A percentile compares a stretch with the other conserved stretches of the same genome.
These are phyloP conservation scores for Sturmia bella DNA, from an alignment of 2,888 invertebrate genomes.

Conservation along the genomic window DNA sequence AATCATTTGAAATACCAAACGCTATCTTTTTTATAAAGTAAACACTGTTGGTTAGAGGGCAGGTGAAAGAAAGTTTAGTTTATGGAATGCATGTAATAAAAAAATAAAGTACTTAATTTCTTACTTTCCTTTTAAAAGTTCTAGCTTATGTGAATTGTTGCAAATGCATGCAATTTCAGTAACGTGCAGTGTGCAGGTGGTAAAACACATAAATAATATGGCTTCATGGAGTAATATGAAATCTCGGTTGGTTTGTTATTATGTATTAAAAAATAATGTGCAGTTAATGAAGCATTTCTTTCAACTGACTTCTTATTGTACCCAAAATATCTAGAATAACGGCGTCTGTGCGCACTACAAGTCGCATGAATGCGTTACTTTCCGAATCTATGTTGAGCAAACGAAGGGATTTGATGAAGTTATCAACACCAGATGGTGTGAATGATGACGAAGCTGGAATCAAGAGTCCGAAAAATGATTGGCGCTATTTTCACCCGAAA, in stretches of 20 bases:
- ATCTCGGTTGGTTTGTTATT: constrained; percentile 74
- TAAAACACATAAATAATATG: constrained; percentile 69
- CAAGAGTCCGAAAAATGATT: constrained; percentile 76
- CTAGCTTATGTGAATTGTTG: constrained; percentile 63
- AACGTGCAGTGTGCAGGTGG: constrained; percentile 58
- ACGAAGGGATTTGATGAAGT: constrained; percentile 74
- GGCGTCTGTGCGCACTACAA: constrained; percentile 81
- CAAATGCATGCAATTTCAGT: constrained; percentile 70
- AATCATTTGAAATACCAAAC: background rate
- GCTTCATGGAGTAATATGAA: constrained; percentile 78
- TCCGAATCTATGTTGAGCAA: constrained; percentile 79
- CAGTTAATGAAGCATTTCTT: background rate
- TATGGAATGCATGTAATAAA: constrained; percentile 23
- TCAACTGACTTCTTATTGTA: constrained; percentile 2
- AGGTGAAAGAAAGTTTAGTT: constrained; percentile 37
- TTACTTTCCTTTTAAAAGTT: constrained; percentile 36
- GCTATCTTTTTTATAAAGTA: background rate
- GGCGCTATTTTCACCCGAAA: constrained; percentile 78
- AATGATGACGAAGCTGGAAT: constrained; percentile 69
- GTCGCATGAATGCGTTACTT: constrained; percentile 81
- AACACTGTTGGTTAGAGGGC: constrained; percentile 48
- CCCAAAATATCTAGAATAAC: constrained; percentile 80
- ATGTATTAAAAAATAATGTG: background rate
- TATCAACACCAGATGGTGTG: constrained; percentile 63
- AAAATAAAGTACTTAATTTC: constrained; percentile 13